Base-by-base conservation (phyloP, 92 coral and sea anemone species). In the Phenganax marumi region DNA sequence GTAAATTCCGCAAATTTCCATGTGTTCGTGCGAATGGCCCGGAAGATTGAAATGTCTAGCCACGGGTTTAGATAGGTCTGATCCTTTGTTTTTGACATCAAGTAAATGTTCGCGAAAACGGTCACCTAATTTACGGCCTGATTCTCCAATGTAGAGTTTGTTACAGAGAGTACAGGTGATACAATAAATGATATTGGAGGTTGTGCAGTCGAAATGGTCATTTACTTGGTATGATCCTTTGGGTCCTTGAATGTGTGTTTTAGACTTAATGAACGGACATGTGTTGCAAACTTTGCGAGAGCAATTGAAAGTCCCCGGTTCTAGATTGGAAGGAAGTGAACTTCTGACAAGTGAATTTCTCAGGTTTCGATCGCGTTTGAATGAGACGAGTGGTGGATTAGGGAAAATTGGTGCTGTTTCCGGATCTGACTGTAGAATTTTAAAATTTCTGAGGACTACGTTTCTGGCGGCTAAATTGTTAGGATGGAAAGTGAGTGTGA, bases 381-480 rank as follows among this genome's bases (percentile, higher is more conserved):
- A 86, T 8, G 89, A 86, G 52, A 86, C 47, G 51, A 81, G 89
- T 26, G 86, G 86, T 50, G 81, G 89, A 21, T 80, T 51, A 12
- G 70, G n/a, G 57, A 86, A 86, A 6, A 86, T 86, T 8, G 69
- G 50, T 0, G 89, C 86, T 8, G 82, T 86, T 65, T 71, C 86
- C 25, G 89, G 75, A 54, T 84, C 87, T 12, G 84, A n/a, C 16
- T 84, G 76, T 18, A 74, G 58, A 3, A 84, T 43, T 65, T 48
- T 84, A 65, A 84, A 86, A 52, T 73, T 79, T 53, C 86, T 50
- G 33, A 49, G 83, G 58, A 80, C 50, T 4, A 73, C 54, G 49
- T 78, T 58, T 65, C n/a, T 79, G 16, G 69, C 82, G n/a, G n/a
- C n/a, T n/a, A n/a, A n/a, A n/a, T n/a, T n/a, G n/a, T n/a, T n/a